These are phyloP conservation scores for Gambusia yucatana DNA, from an alignment of 2,797 vertebrate species.

Conservation along the genomic window DNA sequence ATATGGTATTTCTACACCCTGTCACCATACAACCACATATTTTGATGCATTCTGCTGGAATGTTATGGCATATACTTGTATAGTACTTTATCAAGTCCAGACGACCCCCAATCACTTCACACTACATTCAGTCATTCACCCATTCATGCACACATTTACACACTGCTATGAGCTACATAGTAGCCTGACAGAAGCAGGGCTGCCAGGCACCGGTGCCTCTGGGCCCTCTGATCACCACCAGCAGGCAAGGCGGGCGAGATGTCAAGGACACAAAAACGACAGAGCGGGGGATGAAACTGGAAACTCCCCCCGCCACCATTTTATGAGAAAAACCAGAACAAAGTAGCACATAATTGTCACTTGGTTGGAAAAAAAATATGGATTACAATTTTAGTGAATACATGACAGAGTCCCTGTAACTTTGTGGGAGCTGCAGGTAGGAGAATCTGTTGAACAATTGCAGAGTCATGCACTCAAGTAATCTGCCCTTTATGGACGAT, in stretches of 20 bases:
- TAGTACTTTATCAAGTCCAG: no score
- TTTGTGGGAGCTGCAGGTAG: neutral
- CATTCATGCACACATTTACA: no score
- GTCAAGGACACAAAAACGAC: no score
- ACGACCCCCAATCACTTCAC: no score
- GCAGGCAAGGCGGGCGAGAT: no score
- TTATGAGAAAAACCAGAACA: neutral
- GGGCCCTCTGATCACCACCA: no score
- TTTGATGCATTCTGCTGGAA: neutral
- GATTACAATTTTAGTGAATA: neutral
- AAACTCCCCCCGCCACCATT: no score
- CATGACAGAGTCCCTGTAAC: neutral
- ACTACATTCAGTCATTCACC: no score
- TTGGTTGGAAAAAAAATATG: neutral
- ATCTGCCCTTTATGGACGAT: neutral
- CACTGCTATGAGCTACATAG: no score
- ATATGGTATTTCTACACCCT: neutral
- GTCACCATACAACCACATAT: neutral
- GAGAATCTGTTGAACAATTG: neutral
- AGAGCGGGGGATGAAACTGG: no score
- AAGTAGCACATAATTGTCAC: neutral
- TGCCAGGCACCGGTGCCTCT: no score
- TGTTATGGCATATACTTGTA: neutral
- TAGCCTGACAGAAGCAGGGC: no score
- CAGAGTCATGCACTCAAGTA: neutral